Conservation (phyloP, 2,797 vertebrate genomes). For the Pipistrellus pygmaeus region DNA sequence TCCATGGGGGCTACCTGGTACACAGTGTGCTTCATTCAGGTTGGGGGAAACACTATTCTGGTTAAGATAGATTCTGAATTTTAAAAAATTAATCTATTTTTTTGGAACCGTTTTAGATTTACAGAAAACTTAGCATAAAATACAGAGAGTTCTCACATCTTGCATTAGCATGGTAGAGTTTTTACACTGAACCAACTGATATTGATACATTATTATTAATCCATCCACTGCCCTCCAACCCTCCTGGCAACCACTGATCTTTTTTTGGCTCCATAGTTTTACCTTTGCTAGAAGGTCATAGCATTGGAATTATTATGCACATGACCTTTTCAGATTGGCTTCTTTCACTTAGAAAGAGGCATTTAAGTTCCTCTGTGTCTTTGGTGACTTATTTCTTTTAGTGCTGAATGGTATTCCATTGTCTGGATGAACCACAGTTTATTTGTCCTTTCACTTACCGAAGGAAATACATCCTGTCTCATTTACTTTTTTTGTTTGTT, state of each 20-base stretch:
- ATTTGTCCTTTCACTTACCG: neutral
- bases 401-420: accelerated
- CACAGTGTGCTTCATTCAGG: neutral
- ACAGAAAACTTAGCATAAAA: neutral
- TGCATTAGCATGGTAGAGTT: accelerated
- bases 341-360: accelerated
- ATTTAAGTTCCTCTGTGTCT: accelerated
- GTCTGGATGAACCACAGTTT: accelerated
- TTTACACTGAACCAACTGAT: accelerated
- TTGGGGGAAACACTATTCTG: no score
- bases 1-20: neutral
- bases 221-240: accelerated
- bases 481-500: neutral
- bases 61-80: neutral
- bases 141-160: neutral
- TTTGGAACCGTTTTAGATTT: neutral
- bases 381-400: neutral
- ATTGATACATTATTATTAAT: accelerated
- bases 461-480: accelerated
- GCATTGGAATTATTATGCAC: accelerated
- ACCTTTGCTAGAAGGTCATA: neutral
- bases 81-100: neutral
- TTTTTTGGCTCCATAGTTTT: neutral
- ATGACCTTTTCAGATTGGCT: neutral
- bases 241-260: accelerated